Evolutionary conservation across 2,113 vertebrate species (phyloP).

Genomic region (Scatophagus argus): DNA sequence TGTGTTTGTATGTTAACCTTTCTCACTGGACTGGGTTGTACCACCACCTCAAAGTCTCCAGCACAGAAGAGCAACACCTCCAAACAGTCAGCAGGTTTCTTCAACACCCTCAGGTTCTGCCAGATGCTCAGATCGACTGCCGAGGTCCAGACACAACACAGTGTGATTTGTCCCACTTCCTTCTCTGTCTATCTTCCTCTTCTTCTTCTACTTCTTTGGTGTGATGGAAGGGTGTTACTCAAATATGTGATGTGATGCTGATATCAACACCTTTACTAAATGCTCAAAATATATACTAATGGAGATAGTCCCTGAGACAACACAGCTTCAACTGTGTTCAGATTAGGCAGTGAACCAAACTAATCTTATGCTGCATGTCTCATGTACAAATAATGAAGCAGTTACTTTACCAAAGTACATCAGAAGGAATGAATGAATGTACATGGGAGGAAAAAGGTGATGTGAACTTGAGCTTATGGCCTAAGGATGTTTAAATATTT

Average conservation of each 20-base stretch:
- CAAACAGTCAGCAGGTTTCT: slow-evolving; percentile 41
- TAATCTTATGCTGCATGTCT: too few species aligned
- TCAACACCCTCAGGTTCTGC: slow-evolving; percentile 65
- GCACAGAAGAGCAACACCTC: background rate
- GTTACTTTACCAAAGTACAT: background rate
- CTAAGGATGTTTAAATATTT: background rate
- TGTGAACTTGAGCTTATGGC: background rate
- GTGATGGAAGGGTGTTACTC: background rate
- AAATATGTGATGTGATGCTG: background rate
- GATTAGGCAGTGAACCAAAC: background rate
- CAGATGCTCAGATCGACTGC: background rate
- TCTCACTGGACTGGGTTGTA: background rate
- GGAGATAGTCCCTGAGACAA: background rate
- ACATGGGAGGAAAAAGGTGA: background rate
- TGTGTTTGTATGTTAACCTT: slow-evolving; percentile 39
- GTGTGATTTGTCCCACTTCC: background rate
- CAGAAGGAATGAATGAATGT: background rate
- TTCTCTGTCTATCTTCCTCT: background rate
- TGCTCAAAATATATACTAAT: background rate
- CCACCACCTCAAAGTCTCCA: background rate
- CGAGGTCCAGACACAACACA: background rate
- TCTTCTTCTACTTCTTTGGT: too few species aligned
- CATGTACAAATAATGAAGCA: background rate
- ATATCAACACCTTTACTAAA: background rate
- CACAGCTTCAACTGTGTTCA: background rate